These are phyloP conservation scores for Scaptomyza caliginosa DNA, from an alignment of 2,888 invertebrate genomes.

Conservation along the genomic window DNA sequence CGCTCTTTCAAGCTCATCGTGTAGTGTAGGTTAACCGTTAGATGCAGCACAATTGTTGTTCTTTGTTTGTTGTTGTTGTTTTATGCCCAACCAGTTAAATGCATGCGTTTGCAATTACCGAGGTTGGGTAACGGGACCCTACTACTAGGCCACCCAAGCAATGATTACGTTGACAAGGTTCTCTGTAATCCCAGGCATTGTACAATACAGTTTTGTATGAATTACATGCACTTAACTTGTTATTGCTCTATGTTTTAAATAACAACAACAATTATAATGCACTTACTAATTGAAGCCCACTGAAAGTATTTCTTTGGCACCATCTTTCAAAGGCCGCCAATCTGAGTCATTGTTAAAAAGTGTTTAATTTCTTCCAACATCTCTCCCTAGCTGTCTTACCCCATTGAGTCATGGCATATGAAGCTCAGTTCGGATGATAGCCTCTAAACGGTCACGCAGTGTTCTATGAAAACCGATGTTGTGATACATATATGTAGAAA, in stretches of 20 bases:
- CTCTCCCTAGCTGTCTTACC: neutral
- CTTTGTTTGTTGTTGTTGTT: too few relatives aligned
- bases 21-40: constrained; percentile 46
- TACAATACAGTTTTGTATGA: constrained; percentile 2
- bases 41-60: constrained; percentile 17
- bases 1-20: neutral
- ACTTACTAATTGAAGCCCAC: neutral
- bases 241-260: constrained; percentile 32
- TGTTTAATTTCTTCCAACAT: constrained; percentile 44
- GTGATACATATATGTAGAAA: neutral
- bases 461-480: constrained; percentile 10
- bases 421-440: constrained; percentile 17
- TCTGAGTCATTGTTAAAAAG: constrained; percentile 59
- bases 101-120: constrained; percentile 51
- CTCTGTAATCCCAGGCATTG: constrained; percentile 51
- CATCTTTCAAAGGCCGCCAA: constrained; percentile 32
- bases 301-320: constrained; percentile 4
- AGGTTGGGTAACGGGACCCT: constrained; percentile 66
- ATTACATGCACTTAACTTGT: constrained; percentile 15
- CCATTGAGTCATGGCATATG: constrained; percentile 30
- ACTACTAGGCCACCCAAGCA: constrained; percentile 57
- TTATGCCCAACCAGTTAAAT: constrained; percentile 13
- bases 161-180: constrained; percentile 46
- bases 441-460: constrained; percentile 47
- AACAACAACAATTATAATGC: constrained; percentile 19